Evolutionary conservation across 2,797 vertebrate species (phyloP).

Genomic region (Xenops minutus): DNA sequence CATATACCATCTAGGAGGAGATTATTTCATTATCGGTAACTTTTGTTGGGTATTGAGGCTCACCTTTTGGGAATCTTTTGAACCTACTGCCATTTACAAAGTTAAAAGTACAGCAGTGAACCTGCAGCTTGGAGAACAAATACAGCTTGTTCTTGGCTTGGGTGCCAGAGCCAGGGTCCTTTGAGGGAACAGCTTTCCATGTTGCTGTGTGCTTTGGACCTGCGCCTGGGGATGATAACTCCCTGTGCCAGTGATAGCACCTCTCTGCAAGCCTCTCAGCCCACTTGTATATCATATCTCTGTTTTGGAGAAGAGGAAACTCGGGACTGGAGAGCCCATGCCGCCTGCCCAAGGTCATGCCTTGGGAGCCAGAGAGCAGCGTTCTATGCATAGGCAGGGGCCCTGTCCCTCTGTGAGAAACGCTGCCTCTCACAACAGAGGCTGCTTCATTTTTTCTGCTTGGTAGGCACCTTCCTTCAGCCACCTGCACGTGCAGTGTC

Average conservation of each 20-base stretch:
- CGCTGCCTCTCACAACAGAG: not conserved
- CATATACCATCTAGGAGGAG: not conserved
- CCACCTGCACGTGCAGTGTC: not conserved
- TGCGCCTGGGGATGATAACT: not conserved
- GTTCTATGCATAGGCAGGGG: not conserved
- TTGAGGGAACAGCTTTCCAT: not conserved
- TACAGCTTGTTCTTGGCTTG: not conserved
- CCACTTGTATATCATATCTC: conserved; percentile 24
- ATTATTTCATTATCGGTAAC: not conserved
- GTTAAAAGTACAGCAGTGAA: not conserved
- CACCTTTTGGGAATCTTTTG: not conserved
- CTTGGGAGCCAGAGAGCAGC: not conserved
- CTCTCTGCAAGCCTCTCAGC: conserved; percentile 41
- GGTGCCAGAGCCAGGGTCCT: not conserved
- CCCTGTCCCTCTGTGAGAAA: not conserved
- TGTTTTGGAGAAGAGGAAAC: conserved; percentile 9
- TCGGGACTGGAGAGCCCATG: not conserved
- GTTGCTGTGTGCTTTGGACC: not conserved
- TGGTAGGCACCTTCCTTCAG: not conserved
- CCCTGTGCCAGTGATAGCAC: not conserved
- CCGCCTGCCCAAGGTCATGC: not conserved
- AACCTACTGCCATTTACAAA: not conserved
- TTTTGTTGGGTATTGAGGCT: not conserved
- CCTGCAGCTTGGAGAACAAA: not conserved
- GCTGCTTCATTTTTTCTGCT: not conserved